Percentiles rank a stretch among this genome's conserved stretches.
Conservation (phyloP, 2,113 vertebrate genomes). For the Megaptera novaeangliae region DNA sequence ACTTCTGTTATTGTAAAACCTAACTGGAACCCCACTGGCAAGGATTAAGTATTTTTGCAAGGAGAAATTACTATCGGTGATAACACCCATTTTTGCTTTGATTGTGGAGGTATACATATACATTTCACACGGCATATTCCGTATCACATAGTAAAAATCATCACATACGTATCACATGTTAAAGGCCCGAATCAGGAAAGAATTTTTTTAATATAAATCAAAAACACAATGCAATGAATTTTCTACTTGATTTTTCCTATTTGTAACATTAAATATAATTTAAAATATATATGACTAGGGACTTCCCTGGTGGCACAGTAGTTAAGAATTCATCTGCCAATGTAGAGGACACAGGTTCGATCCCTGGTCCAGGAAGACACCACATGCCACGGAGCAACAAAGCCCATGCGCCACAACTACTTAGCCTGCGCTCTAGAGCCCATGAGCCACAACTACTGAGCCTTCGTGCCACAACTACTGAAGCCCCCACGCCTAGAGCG, state of each 20-base stretch:
- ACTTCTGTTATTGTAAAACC: neutral
- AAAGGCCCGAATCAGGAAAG: neutral
- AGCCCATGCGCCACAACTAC: too few species aligned
- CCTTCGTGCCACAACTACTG: too few species aligned
- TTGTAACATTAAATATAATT: neutral
- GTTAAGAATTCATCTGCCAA: too few species aligned
- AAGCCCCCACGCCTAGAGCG: too few species aligned
- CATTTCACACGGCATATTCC: neutral
- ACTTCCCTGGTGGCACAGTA: too few species aligned
- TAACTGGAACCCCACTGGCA: neutral
- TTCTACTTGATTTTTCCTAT: neutral
- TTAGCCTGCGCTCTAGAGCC: too few species aligned
- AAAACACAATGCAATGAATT: neutral
- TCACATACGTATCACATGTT: neutral
- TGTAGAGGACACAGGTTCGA: too few species aligned
- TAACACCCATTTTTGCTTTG: neutral
- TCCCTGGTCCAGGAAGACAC: too few species aligned
- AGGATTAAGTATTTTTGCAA: neutral
- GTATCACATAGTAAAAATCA: neutral
- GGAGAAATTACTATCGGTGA: neutral
- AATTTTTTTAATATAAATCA: neutral
- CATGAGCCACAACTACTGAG: too few species aligned
- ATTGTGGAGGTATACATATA: neutral
- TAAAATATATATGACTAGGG: neutral
- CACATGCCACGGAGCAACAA: too few species aligned